A percentile compares a stretch with the other conserved stretches of the same genome.
These are phyloP conservation scores for Sula dactylatra DNA, from an alignment of 2,113 vertebrate genomes.

Conservation along the genomic window DNA sequence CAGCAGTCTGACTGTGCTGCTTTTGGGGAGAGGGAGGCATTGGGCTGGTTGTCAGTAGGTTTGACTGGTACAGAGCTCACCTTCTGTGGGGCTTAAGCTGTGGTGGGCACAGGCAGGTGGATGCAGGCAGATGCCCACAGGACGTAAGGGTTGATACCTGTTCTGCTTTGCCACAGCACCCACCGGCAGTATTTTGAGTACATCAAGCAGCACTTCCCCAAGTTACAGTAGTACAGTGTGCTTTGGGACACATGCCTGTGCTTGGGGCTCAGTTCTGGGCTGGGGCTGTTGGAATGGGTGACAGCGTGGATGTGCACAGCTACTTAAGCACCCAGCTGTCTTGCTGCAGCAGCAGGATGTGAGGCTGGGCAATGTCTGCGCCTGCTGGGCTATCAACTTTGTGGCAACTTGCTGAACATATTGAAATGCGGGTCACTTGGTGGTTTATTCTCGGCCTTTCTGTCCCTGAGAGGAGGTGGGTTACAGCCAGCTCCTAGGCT, in stretches of 20 bases:
- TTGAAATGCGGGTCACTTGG: neutral
- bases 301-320: neutral
- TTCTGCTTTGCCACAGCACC: neutral
- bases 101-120: rapidly evolving
- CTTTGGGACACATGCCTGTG: neutral
- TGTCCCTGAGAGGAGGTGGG: neutral
- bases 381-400: neutral
- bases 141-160: neutral
- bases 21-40: neutral
- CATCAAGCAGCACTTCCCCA: neutral
- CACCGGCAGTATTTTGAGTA: neutral
- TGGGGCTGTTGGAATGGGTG: neutral
- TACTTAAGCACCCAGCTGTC: rapidly evolving
- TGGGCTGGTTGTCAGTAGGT: rapidly evolving
- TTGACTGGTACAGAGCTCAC: neutral
- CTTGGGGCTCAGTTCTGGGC: neutral
- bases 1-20: neutral
- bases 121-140: rapidly evolving
- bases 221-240: neutral
- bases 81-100: neutral
- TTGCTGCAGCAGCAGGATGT: neutral
- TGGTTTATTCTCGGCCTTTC: neutral
- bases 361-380: neutral
- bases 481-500: neutral
- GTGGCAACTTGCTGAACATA: neutral